Base-by-base conservation (phyloP, 2,797 vertebrate species). In the Syngnathus rostellatus region DNA sequence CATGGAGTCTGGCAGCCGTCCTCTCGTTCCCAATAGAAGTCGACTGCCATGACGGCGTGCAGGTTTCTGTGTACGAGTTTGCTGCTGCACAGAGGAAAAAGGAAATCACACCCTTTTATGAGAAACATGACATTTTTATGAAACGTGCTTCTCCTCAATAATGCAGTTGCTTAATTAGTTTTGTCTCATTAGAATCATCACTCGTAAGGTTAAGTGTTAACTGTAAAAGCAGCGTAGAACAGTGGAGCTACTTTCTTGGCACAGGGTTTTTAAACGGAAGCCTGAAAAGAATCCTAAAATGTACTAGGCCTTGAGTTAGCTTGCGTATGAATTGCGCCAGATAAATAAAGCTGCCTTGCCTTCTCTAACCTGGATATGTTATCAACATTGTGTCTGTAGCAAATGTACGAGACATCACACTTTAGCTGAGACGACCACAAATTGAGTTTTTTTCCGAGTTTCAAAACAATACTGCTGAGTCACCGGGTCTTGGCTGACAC, bases 1-100 rank as follows among this genome's bases (percentile, higher is more conserved):
- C 78, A 1, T 90, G 79, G 64, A 91, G 86, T 79, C 91, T 90
- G 81, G 89, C 79, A 1, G 87, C 72, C 0, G 87, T 84, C 83
- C 91, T 94, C 72, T 96, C 94, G 0, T 88, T 86, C 8, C 77
- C 90, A 0, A 87, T 54, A 0, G 89, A 87, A 46, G 80, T 84
- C 0, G 91, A 77, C 0, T 90, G 90, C 75, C 89, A 89, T 6
- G 92, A 93, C 0, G 93, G 92, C 0, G 93, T 94, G 87, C 92
- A 92, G 78, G 89, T 84, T 65, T 95, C 93, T 0, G 92, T 90
- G 85, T 85, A 95, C 0, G 94, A 95, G 0, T 93, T 94, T 11
- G 93, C 94, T 92, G 89, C 73, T 83, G 77, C 68, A 79, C 37
- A 55, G 21, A n/a, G 51, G 46, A 51, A 17, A 51, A 31, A 31